Percentiles rank a stretch among this genome's conserved stretches.
Conservation (phyloP, 2,797 vertebrate species). For the Rhabdomys pumilio region DNA sequence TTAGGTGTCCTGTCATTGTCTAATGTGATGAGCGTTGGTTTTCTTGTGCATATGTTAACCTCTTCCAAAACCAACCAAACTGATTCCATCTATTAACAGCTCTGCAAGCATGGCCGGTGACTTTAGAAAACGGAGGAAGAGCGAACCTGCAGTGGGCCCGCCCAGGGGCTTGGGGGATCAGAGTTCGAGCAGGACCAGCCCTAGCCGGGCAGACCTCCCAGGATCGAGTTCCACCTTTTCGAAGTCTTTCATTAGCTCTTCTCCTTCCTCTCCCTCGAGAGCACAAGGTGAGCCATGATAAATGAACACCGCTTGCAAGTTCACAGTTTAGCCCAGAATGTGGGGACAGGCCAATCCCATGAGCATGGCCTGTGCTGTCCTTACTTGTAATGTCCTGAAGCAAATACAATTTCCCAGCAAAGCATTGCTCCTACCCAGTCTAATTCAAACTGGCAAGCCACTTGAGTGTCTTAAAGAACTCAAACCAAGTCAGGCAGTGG, state of each 20-base stretch:
- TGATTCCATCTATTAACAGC: constrained; percentile 73
- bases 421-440: neutral
- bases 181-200: constrained; percentile 88
- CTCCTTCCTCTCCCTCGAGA: constrained; percentile 96
- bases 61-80: neutral
- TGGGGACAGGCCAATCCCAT: neutral
- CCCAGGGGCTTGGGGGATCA: constrained; percentile 90
- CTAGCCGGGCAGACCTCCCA: constrained; percentile 90
- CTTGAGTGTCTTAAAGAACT: constrained; percentile 48
- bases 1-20: neutral
- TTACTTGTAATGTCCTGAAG: rapidly evolving
- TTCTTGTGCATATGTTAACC: neutral
- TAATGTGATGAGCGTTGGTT: neutral
- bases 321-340: neutral
- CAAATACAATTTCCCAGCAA: neutral
- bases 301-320: neutral
- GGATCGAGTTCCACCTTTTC: constrained; percentile 91
- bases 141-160: constrained; percentile 95
- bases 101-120: constrained; percentile 94
- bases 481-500: neutral
- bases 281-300: constrained; percentile 93
- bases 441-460: constrained; percentile 13
- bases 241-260: constrained; percentile 94
- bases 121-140: constrained; percentile 98
- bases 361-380: rapidly evolving